Conservation (phyloP, 2,888 invertebrate species). For the Azorinus chamasolen region DNA sequence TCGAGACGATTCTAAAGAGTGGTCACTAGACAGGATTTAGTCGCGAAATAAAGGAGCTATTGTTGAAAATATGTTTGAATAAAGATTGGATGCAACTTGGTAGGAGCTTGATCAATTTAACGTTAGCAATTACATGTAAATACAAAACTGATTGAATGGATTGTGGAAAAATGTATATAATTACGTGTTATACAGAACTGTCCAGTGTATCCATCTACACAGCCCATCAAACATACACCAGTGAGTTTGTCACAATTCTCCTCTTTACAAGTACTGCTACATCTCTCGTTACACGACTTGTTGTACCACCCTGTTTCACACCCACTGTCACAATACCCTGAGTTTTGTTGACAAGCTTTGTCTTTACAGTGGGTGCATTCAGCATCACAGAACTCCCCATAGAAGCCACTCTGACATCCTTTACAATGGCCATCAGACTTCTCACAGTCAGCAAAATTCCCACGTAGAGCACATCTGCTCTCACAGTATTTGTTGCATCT, state of each 20-base stretch:
- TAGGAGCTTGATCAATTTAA: too few species aligned
- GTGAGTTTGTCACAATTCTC: conserved; percentile 29
- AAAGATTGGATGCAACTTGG: too few species aligned
- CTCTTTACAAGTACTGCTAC: conserved; percentile 43
- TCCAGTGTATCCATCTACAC: conserved; percentile 38
- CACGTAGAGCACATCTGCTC: conserved; percentile 9
- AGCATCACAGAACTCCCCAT: conserved; percentile 30
- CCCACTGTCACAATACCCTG: conserved; percentile 33
- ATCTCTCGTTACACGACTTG: conserved; percentile 24
- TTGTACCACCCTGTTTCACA: conserved; percentile 52
- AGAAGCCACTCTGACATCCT: conserved; percentile 24
- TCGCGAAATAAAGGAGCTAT: too few species aligned
- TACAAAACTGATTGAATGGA: too few species aligned
- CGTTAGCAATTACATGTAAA: too few species aligned
- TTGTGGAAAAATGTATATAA: neutral
- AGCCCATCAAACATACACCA: conserved; percentile 41
- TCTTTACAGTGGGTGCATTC: conserved; percentile 23
- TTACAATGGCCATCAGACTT: conserved; percentile 35
- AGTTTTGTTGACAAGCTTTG: conserved; percentile 37
- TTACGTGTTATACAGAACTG: conserved; percentile 35
- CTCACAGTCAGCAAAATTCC: neutral
- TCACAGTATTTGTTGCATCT: conserved; percentile 19
- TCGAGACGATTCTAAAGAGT: too few species aligned
- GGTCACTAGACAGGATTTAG: too few species aligned
- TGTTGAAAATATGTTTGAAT: too few species aligned